These are phyloP conservation scores for Urocitellus parryii DNA, from an alignment of 2,113 vertebrate genomes.

Conservation along the genomic window DNA sequence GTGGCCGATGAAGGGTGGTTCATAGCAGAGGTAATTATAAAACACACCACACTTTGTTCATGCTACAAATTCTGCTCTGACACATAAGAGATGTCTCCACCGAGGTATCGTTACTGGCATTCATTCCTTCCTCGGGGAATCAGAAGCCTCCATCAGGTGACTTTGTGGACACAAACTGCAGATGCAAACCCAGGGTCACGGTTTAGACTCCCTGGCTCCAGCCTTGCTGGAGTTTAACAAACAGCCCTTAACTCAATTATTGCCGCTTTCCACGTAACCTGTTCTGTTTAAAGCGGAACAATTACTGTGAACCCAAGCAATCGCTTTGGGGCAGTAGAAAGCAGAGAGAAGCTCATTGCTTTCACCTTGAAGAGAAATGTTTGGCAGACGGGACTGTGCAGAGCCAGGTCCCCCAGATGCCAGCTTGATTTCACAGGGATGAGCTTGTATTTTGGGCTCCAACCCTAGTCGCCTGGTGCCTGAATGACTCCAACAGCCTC, in stretches of 20 bases:
- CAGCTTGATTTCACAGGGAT: background rate
- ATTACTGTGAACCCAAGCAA: background rate
- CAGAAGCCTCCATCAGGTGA: background rate
- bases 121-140: background rate
- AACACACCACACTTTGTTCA: background rate
- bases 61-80: background rate
- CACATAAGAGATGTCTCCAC: background rate
- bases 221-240: background rate
- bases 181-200: background rate
- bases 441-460: background rate
- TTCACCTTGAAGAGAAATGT: slow-evolving; percentile 1
- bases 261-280: background rate
- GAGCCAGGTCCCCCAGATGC: background rate
- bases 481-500: background rate
- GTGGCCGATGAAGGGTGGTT: slow-evolving; percentile 97
- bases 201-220: slow-evolving; percentile 26
- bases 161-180: background rate
- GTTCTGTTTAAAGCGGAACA: background rate
- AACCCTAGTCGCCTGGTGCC: background rate
- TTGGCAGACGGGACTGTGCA: background rate
- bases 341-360: background rate
- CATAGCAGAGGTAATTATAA: slow-evolving; percentile 91
- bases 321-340: background rate
- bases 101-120: fast-evolving
- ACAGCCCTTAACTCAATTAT: background rate